phyloP scores from a whole-genome alignment of 2,797 vertebrate genomes.

The Oreochromis grahami region DNA sequence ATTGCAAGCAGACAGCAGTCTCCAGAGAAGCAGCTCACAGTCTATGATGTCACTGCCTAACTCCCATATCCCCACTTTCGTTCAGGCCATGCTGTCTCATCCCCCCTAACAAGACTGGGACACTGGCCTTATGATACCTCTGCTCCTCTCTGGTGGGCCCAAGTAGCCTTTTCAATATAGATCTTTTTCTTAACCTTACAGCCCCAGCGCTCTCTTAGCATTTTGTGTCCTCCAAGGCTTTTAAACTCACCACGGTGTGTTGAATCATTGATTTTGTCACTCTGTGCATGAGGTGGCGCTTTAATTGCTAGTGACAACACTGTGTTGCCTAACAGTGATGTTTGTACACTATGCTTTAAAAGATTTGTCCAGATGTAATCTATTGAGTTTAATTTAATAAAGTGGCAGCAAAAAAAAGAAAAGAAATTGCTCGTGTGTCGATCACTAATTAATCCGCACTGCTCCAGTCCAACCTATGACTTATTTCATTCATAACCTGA shows the following conservation, averaged over 20 bases:
- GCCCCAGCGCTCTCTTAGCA: constrained; percentile 41
- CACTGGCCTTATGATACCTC: constrained; percentile 15
- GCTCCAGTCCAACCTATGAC: not conserved
- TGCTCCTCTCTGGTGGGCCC: constrained; percentile 13
- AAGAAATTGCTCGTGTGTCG: not conserved
- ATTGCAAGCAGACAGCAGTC: constrained; percentile 47
- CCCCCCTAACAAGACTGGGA: constrained; percentile 30
- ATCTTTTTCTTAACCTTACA: constrained; percentile 54
- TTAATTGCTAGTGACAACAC: constrained; percentile 61
- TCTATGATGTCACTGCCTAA: constrained; percentile 34
- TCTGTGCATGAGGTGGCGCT: constrained; percentile 43
- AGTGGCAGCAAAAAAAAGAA: not conserved
- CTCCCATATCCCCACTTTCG: constrained; percentile 7
- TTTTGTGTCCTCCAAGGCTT: constrained; percentile 45
- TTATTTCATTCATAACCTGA: not conserved
- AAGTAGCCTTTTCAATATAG: constrained; percentile 44
- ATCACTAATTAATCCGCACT: not conserved
- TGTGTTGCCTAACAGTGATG: constrained; percentile 18
- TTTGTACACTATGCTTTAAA: constrained; percentile 19
- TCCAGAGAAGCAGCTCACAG: constrained; percentile 34
- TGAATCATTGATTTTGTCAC: constrained; percentile 71
- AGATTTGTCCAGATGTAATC: not conserved
- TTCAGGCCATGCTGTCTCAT: constrained; percentile 22
- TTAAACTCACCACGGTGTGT: constrained; percentile 55
- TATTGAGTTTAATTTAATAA: not conserved